Conservation (phyloP, 1,140 invertebrate genomes). For the Carposina sasakii region DNA sequence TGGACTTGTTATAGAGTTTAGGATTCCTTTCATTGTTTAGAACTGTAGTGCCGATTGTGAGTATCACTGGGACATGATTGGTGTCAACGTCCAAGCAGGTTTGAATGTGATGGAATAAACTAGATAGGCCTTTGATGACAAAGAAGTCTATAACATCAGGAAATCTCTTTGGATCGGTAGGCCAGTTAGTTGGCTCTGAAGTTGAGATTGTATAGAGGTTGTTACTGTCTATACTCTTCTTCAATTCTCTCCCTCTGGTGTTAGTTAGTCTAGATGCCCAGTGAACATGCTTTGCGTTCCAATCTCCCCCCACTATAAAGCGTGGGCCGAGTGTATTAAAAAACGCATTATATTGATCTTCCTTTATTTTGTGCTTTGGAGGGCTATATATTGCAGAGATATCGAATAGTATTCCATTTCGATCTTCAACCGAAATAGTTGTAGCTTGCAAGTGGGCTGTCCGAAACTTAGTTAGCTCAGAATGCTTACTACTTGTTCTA, state of each 20-base stretch:
- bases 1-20: slow-evolving; percentile 1
- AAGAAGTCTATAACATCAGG: slow-evolving; percentile 22
- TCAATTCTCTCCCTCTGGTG: slow-evolving; percentile 6
- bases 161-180: slow-evolving; percentile 3
- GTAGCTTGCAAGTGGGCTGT: not conserved
- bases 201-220: slow-evolving; percentile 20
- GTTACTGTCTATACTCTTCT: slow-evolving; percentile 21
- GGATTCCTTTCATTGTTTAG: not conserved
- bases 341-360: not conserved
- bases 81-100: slow-evolving; percentile 10
- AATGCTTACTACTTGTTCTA: slow-evolving; percentile 13
- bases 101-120: slow-evolving; percentile 10
- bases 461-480: not conserved
- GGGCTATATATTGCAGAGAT: not conserved
- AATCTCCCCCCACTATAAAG: not conserved
- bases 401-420: not conserved
- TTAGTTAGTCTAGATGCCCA: slow-evolving; percentile 1
- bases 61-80: slow-evolving; percentile 15
- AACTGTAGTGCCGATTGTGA: slow-evolving; percentile 2
- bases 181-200: slow-evolving; percentile 17
- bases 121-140: slow-evolving; percentile 14
- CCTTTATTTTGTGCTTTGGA: slow-evolving; percentile 2
- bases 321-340: not conserved
- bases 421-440: not conserved
- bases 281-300: slow-evolving; percentile 2